Conservation (phyloP, 2,888 invertebrate species). For the Rapana venosa region DNA sequence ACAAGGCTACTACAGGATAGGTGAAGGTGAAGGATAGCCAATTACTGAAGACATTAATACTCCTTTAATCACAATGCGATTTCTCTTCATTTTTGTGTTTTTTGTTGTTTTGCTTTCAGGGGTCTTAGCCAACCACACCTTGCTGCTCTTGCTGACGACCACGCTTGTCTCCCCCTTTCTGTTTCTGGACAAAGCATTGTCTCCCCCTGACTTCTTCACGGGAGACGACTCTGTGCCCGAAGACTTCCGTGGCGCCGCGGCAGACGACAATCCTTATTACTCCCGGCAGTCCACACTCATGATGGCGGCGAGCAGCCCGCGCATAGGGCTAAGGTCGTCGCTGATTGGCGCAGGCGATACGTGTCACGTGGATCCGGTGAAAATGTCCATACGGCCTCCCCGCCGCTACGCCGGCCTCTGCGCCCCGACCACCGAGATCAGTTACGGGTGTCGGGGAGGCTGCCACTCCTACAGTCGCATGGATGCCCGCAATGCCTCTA, state of each 20-base stretch:
- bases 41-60: background rate
- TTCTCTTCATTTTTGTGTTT: no score
- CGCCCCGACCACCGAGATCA: constrained; percentile 20
- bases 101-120: background rate
- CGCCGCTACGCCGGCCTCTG: constrained; percentile 17
- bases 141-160: constrained; percentile 21
- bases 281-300: constrained; percentile 32
- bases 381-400: constrained; percentile 35
- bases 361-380: constrained; percentile 43
- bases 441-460: constrained; percentile 46
- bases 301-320: constrained; percentile 28
- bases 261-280: background rate
- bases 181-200: background rate
- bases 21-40: no score
- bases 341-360: constrained; percentile 28
- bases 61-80: background rate
- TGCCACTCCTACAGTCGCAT: constrained; percentile 48
- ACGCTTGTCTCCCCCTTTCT: constrained; percentile 37
- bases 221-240: background rate
- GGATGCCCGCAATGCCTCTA: constrained; percentile 45
- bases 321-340: constrained; percentile 29
- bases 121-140: background rate
- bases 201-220: background rate
- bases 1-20: no score
- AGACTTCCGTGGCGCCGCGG: background rate